Conservation (phyloP, 2,888 invertebrate species). For the Cyclophora albipunctata region DNA sequence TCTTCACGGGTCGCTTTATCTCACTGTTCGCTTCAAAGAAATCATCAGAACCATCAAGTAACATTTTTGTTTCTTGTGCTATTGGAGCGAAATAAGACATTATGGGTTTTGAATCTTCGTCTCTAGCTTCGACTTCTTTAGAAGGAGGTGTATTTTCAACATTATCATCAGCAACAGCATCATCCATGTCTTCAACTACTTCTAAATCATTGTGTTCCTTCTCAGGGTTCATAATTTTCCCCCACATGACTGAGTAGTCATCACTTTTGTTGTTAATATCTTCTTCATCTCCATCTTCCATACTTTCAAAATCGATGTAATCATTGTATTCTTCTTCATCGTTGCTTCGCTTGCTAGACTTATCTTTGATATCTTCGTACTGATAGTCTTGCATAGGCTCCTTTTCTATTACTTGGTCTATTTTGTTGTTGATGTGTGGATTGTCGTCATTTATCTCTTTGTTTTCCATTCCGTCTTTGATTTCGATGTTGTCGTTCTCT, state of each 20-base stretch:
- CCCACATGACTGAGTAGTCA: slow-evolving; percentile 20
- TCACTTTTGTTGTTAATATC: slow-evolving; percentile 1
- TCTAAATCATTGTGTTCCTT: slow-evolving; percentile 6
- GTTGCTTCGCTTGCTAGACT: slow-evolving; percentile 12
- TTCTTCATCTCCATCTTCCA: slow-evolving; percentile 5
- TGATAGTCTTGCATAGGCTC: slow-evolving; percentile 37
- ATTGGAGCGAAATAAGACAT: slow-evolving; percentile 3
- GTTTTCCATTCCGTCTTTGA: slow-evolving; percentile 8
- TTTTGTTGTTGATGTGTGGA: no score
- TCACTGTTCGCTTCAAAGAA: no score
- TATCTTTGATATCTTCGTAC: slow-evolving; percentile 48
- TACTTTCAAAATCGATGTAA: slow-evolving; percentile 4
- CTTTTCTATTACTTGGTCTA: no score
- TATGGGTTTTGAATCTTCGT: background rate
- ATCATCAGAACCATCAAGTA: slow-evolving; percentile 26
- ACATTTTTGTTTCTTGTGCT: slow-evolving; percentile 19
- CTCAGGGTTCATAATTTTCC: background rate
- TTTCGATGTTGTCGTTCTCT: background rate
- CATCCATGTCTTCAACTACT: slow-evolving; percentile 13
- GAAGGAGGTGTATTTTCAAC: slow-evolving; percentile 6
- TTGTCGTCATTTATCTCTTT: slow-evolving; percentile 12
- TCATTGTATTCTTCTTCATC: slow-evolving; percentile 9
- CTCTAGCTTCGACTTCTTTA: slow-evolving; percentile 5
- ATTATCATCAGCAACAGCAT: slow-evolving; percentile 3
- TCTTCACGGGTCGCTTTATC: no score